These are phyloP conservation scores for Phataginus tetradactyla DNA, from an alignment of 2,797 vertebrate genomes.

Conservation along the genomic window DNA sequence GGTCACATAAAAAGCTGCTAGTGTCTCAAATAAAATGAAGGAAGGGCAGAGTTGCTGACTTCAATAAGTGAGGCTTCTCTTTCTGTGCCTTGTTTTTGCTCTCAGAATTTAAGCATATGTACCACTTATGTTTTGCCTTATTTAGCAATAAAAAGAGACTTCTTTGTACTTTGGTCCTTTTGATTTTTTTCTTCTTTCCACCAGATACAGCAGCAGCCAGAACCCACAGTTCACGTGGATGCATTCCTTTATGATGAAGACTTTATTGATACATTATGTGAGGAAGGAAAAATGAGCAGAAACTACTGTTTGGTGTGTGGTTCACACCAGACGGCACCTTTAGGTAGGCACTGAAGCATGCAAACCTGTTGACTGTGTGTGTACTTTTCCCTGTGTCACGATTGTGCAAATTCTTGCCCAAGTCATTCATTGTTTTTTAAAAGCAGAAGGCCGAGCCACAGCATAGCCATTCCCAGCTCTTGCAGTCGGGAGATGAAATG, in stretches of 20 bases:
- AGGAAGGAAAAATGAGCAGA: constrained; percentile 93
- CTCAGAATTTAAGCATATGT: constrained; percentile 52
- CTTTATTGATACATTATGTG: constrained; percentile 92
- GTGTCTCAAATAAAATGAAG: constrained; percentile 26
- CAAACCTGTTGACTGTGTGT: constrained; percentile 31
- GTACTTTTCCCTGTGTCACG: background rate
- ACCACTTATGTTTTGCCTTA: constrained; percentile 64
- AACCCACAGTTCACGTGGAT: constrained; percentile 92
- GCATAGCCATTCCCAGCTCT: background rate
- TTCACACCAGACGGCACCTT: constrained; percentile 90
- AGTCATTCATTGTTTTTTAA: background rate
- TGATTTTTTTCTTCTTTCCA: constrained; percentile 73
- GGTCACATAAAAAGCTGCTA: constrained; percentile 50
- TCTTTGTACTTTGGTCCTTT: constrained; percentile 76
- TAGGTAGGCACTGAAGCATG: constrained; percentile 87
- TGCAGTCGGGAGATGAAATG: background rate
- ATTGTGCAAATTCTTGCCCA: constrained; percentile 29
- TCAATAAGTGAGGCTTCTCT: background rate
- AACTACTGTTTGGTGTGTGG: constrained; percentile 93
- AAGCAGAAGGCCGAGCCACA: background rate
- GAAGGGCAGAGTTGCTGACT: background rate
- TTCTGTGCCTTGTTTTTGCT: constrained; percentile 19
- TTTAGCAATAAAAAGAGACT: constrained; percentile 72
- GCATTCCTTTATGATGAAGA: constrained; percentile 96
- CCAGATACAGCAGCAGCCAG: constrained; percentile 89